Evolutionary conservation across 2,888 invertebrate species (phyloP).

Genomic region (Dendrolimus houi): DNA sequence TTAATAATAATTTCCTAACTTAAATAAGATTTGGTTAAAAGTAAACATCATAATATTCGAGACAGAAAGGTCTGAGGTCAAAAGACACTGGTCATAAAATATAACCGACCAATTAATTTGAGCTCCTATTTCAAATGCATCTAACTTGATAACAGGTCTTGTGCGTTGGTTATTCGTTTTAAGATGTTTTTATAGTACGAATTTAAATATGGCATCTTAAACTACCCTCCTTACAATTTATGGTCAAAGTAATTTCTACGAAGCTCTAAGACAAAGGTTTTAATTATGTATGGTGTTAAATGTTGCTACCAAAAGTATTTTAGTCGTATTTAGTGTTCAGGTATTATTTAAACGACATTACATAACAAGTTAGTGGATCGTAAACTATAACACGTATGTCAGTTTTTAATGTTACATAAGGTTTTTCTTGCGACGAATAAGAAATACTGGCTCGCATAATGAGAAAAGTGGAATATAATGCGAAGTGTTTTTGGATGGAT

Average conservation of each 20-base stretch:
- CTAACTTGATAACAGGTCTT: conserved; percentile 7
- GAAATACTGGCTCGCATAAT: too few species aligned
- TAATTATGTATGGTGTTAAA: conserved; percentile 69
- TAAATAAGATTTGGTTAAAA: background rate
- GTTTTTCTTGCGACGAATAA: background rate
- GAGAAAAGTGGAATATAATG: too few species aligned
- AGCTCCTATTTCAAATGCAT: background rate
- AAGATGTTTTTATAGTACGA: conserved; percentile 61
- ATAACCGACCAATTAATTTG: background rate
- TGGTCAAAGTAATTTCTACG: conserved; percentile 58
- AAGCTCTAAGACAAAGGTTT: conserved; percentile 62
- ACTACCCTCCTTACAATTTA: conserved; percentile 55
- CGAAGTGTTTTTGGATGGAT: too few species aligned
- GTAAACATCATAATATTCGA: background rate
- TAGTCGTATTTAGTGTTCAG: conserved; percentile 34
- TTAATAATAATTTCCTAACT: background rate
- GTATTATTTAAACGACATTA: conserved; percentile 32
- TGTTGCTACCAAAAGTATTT: conserved; percentile 48
- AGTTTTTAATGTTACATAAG: background rate
- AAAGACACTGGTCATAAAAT: background rate
- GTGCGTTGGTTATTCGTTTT: conserved; percentile 32
- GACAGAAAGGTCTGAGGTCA: background rate
- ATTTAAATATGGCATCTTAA: conserved; percentile 68
- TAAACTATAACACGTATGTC: background rate
- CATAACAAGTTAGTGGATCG: conserved; percentile 10